phyloP scores from a whole-genome alignment of 2,797 vertebrate species.

The Halcyon badia region DNA sequence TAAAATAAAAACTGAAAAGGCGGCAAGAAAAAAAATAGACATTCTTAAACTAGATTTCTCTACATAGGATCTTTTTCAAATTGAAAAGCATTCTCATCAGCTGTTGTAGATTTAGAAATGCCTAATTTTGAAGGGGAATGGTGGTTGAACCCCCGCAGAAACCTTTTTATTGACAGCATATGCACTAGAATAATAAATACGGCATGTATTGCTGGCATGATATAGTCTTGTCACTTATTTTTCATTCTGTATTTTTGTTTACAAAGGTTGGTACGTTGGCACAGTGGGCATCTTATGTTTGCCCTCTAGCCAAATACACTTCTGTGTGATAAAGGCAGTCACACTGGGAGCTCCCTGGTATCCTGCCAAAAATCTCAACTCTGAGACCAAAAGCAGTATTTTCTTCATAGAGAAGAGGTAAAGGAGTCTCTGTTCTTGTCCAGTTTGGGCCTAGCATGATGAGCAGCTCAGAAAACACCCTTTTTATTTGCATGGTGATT shows the following conservation, averaged over 20 bases:
- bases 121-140: not conserved
- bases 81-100: not conserved
- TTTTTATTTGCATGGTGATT: not conserved
- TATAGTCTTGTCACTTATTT: not conserved
- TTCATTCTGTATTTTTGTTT: constrained; percentile 10
- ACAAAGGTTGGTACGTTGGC: not conserved
- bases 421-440: not conserved
- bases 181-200: constrained; percentile 2
- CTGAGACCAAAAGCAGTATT: constrained; percentile 20
- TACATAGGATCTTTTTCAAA: not conserved
- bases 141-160: not conserved
- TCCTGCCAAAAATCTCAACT: constrained; percentile 18
- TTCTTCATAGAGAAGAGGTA: constrained; percentile 7
- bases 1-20: not conserved
- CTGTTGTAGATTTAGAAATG: not conserved
- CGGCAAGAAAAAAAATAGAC: not conserved
- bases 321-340: constrained; percentile 20
- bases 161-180: constrained; percentile 1
- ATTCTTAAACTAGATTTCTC: not conserved
- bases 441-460: not conserved
- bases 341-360: not conserved
- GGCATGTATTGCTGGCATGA: not conserved
- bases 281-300: not conserved
- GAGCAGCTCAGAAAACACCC: constrained; percentile 10
- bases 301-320: not conserved